These are phyloP conservation scores for Morphnarchus princeps DNA, from an alignment of 2,113 vertebrate species.

Conservation along the genomic window DNA sequence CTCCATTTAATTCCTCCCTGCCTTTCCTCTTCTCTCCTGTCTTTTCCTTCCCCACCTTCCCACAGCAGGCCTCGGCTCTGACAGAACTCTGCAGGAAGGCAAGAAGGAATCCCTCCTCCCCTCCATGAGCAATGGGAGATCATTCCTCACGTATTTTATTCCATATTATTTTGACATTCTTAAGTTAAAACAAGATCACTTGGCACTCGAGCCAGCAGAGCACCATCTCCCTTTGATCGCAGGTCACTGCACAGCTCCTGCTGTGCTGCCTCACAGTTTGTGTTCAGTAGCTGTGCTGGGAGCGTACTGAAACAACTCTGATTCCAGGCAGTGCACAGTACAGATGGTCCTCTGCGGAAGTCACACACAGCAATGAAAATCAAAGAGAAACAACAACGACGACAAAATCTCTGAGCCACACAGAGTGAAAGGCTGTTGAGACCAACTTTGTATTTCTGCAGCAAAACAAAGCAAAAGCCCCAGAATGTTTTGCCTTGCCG, in stretches of 20 bases:
- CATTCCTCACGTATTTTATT: conserved; percentile 22
- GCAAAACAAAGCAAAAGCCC: neutral
- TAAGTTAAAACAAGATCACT: conserved; percentile 52
- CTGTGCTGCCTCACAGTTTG: neutral
- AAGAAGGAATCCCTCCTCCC: neutral
- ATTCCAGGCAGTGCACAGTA: neutral
- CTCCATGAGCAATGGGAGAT: neutral
- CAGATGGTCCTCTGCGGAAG: neutral
- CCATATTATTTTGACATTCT: conserved; percentile 57
- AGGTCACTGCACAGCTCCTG: neutral
- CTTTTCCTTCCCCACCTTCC: neutral
- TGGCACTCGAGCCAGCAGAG: neutral
- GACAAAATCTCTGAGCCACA: neutral
- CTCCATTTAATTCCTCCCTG: neutral
- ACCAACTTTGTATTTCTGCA: neutral
- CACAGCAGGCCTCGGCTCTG: neutral
- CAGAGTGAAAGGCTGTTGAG: neutral
- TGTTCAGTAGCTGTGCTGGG: neutral
- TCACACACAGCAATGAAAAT: neutral
- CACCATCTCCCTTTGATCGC: conserved; percentile 30
- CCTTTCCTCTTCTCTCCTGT: neutral
- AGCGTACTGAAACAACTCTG: neutral
- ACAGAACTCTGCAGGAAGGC: neutral
- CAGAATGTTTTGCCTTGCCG: neutral
- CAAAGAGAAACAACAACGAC: neutral